phyloP scores from a whole-genome alignment of 92 coral and sea anemone genomes.

The Zoanthus solanderi region DNA sequence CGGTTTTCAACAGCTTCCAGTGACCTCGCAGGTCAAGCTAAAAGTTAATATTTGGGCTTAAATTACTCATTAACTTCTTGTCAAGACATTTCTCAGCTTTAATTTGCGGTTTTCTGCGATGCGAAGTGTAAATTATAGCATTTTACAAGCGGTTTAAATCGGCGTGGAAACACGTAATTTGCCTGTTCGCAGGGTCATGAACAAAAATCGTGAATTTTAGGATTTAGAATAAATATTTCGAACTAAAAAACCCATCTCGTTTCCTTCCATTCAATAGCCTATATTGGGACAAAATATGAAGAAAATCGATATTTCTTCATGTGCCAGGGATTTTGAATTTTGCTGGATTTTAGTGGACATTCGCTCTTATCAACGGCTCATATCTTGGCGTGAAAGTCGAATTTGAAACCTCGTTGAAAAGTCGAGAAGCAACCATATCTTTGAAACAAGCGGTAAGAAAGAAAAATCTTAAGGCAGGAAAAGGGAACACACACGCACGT shows the following conservation, averaged over 20 bases:
- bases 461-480: too few relatives aligned
- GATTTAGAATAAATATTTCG: slow-evolving; percentile 20
- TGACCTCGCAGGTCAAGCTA: slow-evolving; percentile 36
- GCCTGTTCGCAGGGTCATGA: slow-evolving; percentile 25
- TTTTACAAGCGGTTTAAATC: slow-evolving; percentile 20
- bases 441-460: too few relatives aligned
- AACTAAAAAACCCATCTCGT: not conserved
- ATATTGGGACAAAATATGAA: not conserved
- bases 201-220: not conserved
- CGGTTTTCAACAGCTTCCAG: slow-evolving; percentile 24
- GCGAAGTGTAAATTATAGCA: slow-evolving; percentile 20
- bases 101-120: slow-evolving; percentile 7
- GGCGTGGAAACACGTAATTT: not conserved
- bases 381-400: too few relatives aligned
- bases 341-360: too few relatives aligned
- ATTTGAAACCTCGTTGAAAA: too few relatives aligned
- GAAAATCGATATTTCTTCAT: not conserved
- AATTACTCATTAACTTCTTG: slow-evolving; percentile 11
- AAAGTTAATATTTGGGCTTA: slow-evolving; percentile 29
- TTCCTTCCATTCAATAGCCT: not conserved
- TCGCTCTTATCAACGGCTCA: too few relatives aligned
- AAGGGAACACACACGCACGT: too few relatives aligned
- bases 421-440: too few relatives aligned
- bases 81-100: slow-evolving; percentile 22
- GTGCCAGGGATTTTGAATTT: not conserved